Evolutionary conservation across 2,113 vertebrate species (phyloP).

Genomic region (Struthidea cinerea): DNA sequence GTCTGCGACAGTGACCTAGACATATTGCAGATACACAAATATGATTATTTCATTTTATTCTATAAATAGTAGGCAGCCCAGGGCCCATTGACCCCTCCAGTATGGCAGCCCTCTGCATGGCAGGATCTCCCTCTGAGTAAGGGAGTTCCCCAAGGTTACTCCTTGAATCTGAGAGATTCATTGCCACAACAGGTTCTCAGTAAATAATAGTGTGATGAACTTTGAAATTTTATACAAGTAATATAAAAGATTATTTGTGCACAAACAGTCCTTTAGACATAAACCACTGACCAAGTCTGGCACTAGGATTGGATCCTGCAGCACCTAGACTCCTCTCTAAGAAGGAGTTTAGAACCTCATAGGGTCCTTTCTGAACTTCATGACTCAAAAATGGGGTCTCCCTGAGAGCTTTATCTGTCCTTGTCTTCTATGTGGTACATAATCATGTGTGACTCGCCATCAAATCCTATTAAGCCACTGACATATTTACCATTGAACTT

Average conservation of each 20-base stretch:
- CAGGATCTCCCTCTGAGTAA: not conserved
- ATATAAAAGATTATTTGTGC: not conserved
- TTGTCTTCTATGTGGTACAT: not conserved
- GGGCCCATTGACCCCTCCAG: not conserved
- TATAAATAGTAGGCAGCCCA: not conserved
- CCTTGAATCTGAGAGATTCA: fast-evolving
- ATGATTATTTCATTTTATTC: not conserved
- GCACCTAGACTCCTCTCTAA: not conserved
- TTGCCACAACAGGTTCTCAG: not conserved
- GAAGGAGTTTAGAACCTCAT: not conserved
- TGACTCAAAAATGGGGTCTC: fast-evolving
- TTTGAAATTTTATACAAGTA: not conserved
- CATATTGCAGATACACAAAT: not conserved
- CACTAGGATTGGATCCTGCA: not conserved
- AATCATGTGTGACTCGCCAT: not conserved
- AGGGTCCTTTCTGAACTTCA: not conserved
- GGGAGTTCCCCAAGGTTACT: not conserved
- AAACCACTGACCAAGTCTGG: not conserved
- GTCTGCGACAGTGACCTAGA: not conserved
- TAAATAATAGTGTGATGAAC: not conserved
- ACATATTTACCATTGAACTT: not conserved
- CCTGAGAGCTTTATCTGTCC: not conserved
- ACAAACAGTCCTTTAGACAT: not conserved
- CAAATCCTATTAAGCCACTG: not conserved
- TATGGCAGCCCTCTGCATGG: not conserved